Evolutionary conservation across 2,797 vertebrate species (phyloP).

Genomic region (Myotis daubentonii): DNA sequence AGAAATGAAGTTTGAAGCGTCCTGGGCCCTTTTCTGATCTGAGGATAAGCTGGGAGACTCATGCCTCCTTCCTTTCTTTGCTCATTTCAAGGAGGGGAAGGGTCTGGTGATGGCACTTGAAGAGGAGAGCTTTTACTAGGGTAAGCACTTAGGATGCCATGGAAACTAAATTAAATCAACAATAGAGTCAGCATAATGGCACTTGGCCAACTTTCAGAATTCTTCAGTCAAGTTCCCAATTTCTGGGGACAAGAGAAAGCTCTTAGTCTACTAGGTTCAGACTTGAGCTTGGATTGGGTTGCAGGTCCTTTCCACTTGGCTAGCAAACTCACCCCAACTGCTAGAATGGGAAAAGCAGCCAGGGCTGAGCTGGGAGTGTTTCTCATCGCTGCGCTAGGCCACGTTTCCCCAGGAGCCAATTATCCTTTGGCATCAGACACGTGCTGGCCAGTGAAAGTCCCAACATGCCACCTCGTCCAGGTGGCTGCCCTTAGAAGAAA

Average conservation of each 20-base stretch:
- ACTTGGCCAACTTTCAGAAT: neutral
- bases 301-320: neutral
- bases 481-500: neutral
- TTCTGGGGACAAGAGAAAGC: neutral
- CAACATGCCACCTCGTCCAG: neutral
- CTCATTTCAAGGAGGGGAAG: neutral
- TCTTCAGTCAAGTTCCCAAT: neutral
- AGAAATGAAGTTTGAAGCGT: neutral
- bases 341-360: neutral
- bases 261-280: neutral
- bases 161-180: neutral
- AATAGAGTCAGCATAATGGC: neutral
- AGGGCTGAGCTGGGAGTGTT: neutral
- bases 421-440: neutral
- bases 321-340: slow-evolving; percentile 1
- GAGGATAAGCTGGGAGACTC: neutral
- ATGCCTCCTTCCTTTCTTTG: neutral
- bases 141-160: neutral
- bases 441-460: neutral
- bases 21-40: neutral
- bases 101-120: neutral
- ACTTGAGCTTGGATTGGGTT: neutral
- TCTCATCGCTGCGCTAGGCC: neutral
- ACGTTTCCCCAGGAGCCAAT: neutral
- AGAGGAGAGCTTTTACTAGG: neutral